A percentile compares a stretch with the other conserved stretches of the same genome.
Evolutionary conservation across 2,888 invertebrate species (phyloP).

Genomic region (Apomyelois bistriatella): DNA sequence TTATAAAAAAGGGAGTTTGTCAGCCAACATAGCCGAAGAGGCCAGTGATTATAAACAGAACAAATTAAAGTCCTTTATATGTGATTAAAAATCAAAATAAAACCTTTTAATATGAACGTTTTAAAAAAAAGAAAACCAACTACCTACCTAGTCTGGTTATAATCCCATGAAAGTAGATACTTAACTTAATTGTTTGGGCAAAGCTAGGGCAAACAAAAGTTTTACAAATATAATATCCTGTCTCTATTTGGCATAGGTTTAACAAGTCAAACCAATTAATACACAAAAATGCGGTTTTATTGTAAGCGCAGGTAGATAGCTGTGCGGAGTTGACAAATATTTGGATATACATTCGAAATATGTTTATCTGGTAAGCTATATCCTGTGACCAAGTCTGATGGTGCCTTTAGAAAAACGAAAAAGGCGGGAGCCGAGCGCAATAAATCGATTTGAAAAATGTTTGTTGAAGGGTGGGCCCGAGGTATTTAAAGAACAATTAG

Average conservation of each 20-base stretch:
- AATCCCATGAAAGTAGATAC: no score
- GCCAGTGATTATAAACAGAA: no score
- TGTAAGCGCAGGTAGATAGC: slow-evolving; percentile 1
- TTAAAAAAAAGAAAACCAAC: no score
- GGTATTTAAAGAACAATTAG: slow-evolving; percentile 79
- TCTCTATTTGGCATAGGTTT: neutral
- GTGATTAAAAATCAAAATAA: no score
- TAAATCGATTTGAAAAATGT: slow-evolving; percentile 73
- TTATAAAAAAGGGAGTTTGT: no score
- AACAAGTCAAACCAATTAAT: slow-evolving; percentile 7
- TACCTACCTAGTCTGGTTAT: no score
- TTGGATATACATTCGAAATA: slow-evolving; percentile 39
- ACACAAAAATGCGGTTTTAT: slow-evolving; percentile 10
- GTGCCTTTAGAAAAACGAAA: slow-evolving; percentile 42
- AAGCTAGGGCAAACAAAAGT: no score
- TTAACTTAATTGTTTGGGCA: no score
- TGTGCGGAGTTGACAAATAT: slow-evolving; percentile 37
- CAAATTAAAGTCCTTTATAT: no score
- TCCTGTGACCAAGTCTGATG: slow-evolving; percentile 29
- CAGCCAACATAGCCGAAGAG: no score
- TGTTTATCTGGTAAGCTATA: slow-evolving; percentile 56
- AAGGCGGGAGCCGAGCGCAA: slow-evolving; percentile 56
- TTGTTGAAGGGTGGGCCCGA: slow-evolving; percentile 65
- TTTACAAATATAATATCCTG: no score
- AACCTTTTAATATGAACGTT: no score